Percentiles rank a stretch among this genome's conserved stretches.
Evolutionary conservation across 1,140 invertebrate species (phyloP).

Genomic region (Drosophila setifemur): DNA sequence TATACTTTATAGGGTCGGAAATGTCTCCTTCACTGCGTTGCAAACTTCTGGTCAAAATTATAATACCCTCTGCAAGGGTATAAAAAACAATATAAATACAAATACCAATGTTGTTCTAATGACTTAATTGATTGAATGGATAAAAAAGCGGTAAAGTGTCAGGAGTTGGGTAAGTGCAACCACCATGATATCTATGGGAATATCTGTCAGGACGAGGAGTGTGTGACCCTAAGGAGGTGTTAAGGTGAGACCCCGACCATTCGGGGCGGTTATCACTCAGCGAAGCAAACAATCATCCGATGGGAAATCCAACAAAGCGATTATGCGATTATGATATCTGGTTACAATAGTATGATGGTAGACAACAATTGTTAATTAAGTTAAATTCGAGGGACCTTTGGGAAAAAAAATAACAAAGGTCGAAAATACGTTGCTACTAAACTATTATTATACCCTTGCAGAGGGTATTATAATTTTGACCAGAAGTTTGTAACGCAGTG

Average conservation of each 20-base stretch:
- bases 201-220: constrained; percentile 13
- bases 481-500: too few relatives aligned
- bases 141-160: constrained; percentile 38
- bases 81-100: constrained; percentile 41
- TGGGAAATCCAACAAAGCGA: constrained; percentile 25
- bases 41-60: too few relatives aligned
- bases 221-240: constrained; percentile 49
- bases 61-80: too few relatives aligned
- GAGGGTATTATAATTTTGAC: too few relatives aligned
- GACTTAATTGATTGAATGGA: constrained; percentile 63
- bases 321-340: constrained; percentile 39
- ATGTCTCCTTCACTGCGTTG: too few relatives aligned
- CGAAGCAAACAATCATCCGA: constrained; percentile 24
- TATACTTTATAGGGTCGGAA: too few relatives aligned
- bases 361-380: constrained; percentile 17
- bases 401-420: background rate
- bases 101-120: constrained; percentile 50
- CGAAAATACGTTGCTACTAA: too few relatives aligned
- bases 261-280: constrained; percentile 32
- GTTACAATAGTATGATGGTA: constrained; percentile 40
- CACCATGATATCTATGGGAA: constrained; percentile 34
- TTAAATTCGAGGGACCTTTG: background rate
- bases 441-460: too few relatives aligned
- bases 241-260: constrained; percentile 40
- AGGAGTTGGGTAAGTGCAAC: constrained; percentile 28